Base-by-base conservation (phyloP, 2,888 invertebrate genomes). In the Campoletis raptor region DNA sequence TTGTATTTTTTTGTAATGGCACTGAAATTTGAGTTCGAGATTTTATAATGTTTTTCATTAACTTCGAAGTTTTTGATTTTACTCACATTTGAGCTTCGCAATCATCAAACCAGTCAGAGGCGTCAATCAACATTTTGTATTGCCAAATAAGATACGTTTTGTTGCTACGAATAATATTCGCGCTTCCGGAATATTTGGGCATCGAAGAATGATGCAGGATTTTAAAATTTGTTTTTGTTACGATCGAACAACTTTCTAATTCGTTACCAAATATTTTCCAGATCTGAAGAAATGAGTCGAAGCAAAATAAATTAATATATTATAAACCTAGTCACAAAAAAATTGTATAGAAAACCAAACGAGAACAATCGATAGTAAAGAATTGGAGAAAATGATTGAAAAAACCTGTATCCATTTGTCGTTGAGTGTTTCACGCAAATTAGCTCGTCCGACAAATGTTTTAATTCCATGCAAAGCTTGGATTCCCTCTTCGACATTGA, bases 181-280 rank as follows among this genome's bases (percentile, higher is more conserved):
- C 97, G 72, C 96, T 95, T 0, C 97, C 97, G 0, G 97, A 95
- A 92, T 96, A 96, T 52, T 96, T 95, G 0, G 97, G 97, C 91
- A 97, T 94, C 85, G 96, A 96, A 0, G 96, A 95, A 0, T 97
- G 96, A 90, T 96, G 95, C 85, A 96, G 95, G 90, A 96, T 95
- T 86, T 97, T 96, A 9, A 79, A 57, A 42, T 73, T 9, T 5
- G 64, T 36, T 12, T 76, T 80, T 15, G 52, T 74, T 66, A 54
- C 12, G 89, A 96, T 96, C 92, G 97, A 88, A 73, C 96, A 96
- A 40, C 96, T 96, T 88, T 97, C 96, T 67, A 98, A 96, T 92
- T 98, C 97, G 37, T 96, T 95, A 85, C 95, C 96, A 92, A 98
- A 98, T 95, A 97, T 96, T 84, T 96, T 95, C 96, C 97, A 97